Conservation (phyloP, 2,888 invertebrate genomes). For the Drosophila histrio region DNA sequence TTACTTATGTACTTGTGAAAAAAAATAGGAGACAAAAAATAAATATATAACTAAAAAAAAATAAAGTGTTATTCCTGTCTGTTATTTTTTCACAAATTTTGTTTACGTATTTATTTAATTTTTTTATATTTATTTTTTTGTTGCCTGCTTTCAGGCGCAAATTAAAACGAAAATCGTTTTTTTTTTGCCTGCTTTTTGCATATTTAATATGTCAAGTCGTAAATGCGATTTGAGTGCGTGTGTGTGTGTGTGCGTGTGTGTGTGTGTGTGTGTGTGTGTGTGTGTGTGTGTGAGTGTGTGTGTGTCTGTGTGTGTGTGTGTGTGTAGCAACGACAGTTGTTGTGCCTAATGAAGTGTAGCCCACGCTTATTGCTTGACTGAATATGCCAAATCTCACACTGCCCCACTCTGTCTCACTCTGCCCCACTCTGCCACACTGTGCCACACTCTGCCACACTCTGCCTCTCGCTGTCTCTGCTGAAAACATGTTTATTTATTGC, state of each 20-base stretch:
- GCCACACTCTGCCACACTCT: neutral
- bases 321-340: conserved; percentile 32
- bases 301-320: conserved; percentile 7
- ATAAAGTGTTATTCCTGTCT: too few relatives aligned
- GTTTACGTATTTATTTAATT: neutral
- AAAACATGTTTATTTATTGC: conserved; percentile 49
- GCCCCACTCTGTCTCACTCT: neutral
- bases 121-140: neutral
- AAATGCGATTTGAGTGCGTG: conserved; percentile 37
- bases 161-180: conserved; percentile 10
- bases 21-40: too few relatives aligned
- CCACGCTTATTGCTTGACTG: conserved; percentile 56
- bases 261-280: conserved; percentile 5
- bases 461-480: neutral
- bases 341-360: conserved; percentile 62
- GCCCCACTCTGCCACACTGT: neutral
- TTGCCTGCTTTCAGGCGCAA: conserved; percentile 26
- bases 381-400: conserved; percentile 13
- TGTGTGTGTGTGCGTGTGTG: conserved; percentile 7
- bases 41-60: too few relatives aligned
- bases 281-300: conserved; percentile 4
- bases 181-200: conserved; percentile 39
- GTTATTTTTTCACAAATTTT: neutral
- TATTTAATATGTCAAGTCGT: conserved; percentile 60
- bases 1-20: too few relatives aligned